Evolutionary conservation across 2,113 vertebrate species (phyloP).

Genomic region (Sigmodon hispidus): DNA sequence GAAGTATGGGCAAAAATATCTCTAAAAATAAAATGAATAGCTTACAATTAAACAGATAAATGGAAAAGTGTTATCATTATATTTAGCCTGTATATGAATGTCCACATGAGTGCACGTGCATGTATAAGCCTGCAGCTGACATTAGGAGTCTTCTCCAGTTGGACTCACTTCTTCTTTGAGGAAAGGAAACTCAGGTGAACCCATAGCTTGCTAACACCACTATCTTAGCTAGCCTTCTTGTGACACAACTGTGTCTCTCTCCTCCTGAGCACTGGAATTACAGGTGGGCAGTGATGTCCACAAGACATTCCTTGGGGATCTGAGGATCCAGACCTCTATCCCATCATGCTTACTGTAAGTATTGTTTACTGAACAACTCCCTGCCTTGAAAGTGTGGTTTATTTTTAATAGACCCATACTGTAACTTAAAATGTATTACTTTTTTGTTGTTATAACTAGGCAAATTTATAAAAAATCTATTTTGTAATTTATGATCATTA

Average conservation of each 20-base stretch:
- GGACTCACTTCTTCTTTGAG: neutral
- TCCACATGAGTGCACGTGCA: neutral
- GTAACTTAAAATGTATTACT: neutral
- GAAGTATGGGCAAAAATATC: neutral
- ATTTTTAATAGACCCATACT: neutral
- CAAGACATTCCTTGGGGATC: neutral
- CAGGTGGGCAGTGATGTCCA: neutral
- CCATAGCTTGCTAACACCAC: neutral
- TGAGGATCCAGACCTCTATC: neutral
- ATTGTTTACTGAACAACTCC: neutral
- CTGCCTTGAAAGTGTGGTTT: neutral
- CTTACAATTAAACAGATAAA: neutral
- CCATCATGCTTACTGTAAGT: neutral
- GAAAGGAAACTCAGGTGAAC: neutral
- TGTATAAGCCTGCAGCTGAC: neutral
- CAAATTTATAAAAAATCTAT: neutral
- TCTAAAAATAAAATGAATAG: neutral
- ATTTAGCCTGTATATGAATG: neutral
- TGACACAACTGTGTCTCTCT: no score
- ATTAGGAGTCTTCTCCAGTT: neutral
- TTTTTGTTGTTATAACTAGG: neutral
- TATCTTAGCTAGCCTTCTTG: neutral
- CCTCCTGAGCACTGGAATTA: neutral
- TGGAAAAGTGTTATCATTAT: neutral
- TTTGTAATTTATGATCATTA: neutral